A percentile compares a stretch with the other conserved stretches of the same genome.
Evolutionary conservation across 2,888 invertebrate species (phyloP).

Genomic region (Sminthurinus aureus): DNA sequence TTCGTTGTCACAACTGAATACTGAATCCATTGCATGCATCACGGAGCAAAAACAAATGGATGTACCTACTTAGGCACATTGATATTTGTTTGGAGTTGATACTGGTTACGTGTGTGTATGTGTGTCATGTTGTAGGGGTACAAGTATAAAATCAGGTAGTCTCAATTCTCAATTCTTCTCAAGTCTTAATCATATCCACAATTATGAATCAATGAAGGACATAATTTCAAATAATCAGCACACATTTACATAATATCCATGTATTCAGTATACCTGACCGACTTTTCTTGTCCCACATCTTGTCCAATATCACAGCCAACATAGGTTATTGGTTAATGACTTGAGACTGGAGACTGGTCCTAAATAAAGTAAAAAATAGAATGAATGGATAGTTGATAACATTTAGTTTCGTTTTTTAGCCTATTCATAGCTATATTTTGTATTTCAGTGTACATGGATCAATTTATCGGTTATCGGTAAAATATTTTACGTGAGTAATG

Average conservation of each 20-base stretch:
- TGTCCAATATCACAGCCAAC: not conserved
- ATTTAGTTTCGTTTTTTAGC: not conserved
- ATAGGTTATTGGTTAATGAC: too few species aligned
- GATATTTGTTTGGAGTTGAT: too few species aligned
- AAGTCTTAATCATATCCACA: not conserved
- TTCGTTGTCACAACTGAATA: not conserved
- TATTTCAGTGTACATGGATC: too few species aligned
- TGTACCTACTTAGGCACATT: not conserved
- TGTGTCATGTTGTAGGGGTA: not conserved
- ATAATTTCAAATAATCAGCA: constrained; percentile 7
- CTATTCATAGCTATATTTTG: too few species aligned
- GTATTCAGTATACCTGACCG: too few species aligned
- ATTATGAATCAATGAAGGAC: constrained; percentile 22
- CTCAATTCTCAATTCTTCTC: too few species aligned
- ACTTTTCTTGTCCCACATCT: not conserved
- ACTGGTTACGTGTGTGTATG: not conserved
- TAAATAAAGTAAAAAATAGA: too few species aligned
- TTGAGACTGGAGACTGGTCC: too few species aligned
- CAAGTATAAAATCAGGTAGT: not conserved
- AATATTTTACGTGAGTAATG: too few species aligned
- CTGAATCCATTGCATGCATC: constrained; percentile 9
- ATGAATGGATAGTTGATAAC: not conserved
- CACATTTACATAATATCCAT: not conserved
- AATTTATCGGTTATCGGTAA: too few species aligned
- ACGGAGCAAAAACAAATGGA: constrained; percentile 30